Base-by-base conservation (phyloP, 2,888 invertebrate genomes). In the Liopterus haemorrhoidalis region DNA sequence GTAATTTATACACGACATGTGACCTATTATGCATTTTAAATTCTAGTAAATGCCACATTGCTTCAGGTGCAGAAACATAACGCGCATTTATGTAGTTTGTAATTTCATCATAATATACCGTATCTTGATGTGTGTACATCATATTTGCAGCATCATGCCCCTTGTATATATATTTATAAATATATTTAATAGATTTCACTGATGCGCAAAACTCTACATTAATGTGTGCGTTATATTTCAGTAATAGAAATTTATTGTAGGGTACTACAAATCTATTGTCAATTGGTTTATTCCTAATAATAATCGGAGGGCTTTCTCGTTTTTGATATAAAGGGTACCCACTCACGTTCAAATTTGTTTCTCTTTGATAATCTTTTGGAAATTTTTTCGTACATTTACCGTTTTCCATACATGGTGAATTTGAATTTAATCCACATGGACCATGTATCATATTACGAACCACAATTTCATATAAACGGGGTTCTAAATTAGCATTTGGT, bases 141-240 rank as follows among this genome's bases (percentile, higher is more conserved):
- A n/a, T n/a, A n/a, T n/a, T n/a, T n/a, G n/a, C n/a, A n/a, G n/a
- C n/a, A n/a, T n/a, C n/a, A n/a, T n/a, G n/a, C n/a, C n/a, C n/a
- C n/a, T 54, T 54, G 5, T 37, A 11, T 2, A 48, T 19, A 28
- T 54, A 54, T 41, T 54, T 55, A 22, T 52, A 42, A n/a, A 55
- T 27, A 46, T 54, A 55, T 46, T 55, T 54, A 1, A 54, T 36
- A 1, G 48, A 28, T 6, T 43, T 11, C 6, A 54, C 39, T 1
- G 49, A 47, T 1, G 47, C 50, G 18, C 48, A 45, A 21, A 43
- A 46, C 38, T 55, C 53, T 24, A 54, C 50, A 41, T 55, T 55
- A 1, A 55, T 50, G 21, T 54, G 55, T 18, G 48, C 51, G 11
- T 48, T 15, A 36, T 33, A 54, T 37, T 49, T 54, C 19, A 39